Evolutionary conservation across 2,113 vertebrate genomes (phyloP), one percentile per base, ranked within the genome.

Genomic region (Melanotaenia duboulayi): DNA sequence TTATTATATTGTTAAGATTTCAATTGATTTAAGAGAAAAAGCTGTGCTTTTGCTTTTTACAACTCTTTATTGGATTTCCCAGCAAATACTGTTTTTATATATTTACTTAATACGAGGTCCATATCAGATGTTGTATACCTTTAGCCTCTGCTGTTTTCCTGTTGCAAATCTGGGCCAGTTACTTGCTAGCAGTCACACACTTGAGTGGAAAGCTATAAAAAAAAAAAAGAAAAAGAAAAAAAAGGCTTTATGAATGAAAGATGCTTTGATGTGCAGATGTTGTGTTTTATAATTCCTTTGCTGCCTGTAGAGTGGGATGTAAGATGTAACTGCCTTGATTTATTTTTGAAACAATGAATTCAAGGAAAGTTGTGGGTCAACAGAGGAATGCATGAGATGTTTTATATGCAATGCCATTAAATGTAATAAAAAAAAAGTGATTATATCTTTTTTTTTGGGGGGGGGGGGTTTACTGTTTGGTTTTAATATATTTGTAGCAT

Each of bases 141-240:
- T 90, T 85, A 82, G 74, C 90, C 87, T 90, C 86, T 71, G 66
- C 69, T 88, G 74, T 90, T 81, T 86, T 88, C 50, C 82, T 83
- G 37, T 81, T 86, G 87, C 88, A 87, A 81, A 85, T 71, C 87
- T 92, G 84, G 87, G 91, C 88, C 91, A 92, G 91, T 90, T 89
- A 73, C 74, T 80, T 90, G 87, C 87, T 81, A 52, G n/a, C 66
- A 71, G 73, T 80, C 72, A 74, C 78, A 80, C 22, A 87, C 65
- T 57, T 63, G 63, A 69, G 77, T 73, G 77, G 42, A 80, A 76
- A 51, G 8, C 42, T 1, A 35, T 1, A 35, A 35, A 35, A 9
- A 35, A 35, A 35, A 35, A 35, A 35, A 35, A 9, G 7, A 35
- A 35, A 35, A 44, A 75, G 78, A 35, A 35, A 35, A 44, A 75